These are phyloP conservation scores for Euborellia annulipes DNA, from an alignment of 1,140 invertebrate genomes.

Conservation along the genomic window DNA sequence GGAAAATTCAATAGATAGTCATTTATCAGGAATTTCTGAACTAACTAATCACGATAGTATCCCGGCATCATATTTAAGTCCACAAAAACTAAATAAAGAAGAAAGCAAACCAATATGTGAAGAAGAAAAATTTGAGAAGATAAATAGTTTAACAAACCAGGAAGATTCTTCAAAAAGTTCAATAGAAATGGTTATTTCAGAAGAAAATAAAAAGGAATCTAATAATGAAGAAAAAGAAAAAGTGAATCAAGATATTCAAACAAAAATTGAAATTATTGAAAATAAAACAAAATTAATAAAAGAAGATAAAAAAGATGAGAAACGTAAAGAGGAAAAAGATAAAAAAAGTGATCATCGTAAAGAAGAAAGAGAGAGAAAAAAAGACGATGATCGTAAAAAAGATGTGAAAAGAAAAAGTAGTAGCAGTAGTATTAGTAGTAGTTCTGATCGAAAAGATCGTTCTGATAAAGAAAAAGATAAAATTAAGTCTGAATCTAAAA, in stretches of 20 bases:
- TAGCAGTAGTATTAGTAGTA: neutral
- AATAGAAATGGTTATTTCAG: too few relatives aligned
- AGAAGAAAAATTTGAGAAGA: too few relatives aligned
- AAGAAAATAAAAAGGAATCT: too few relatives aligned
- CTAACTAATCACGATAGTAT: slow-evolving; percentile 31
- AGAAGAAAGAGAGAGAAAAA: slow-evolving; percentile 2
- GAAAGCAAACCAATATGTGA: too few relatives aligned
- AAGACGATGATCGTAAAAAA: too few relatives aligned
- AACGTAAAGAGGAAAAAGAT: slow-evolving; percentile 22
- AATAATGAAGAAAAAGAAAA: too few relatives aligned
- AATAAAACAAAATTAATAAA: neutral
- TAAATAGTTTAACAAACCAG: too few relatives aligned
- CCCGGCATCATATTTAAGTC: neutral
- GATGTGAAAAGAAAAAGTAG: slow-evolving; percentile 4
- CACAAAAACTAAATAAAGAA: neutral
- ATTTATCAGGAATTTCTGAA: slow-evolving; percentile 41
- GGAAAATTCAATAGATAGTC: slow-evolving; percentile 34
- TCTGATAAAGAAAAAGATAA: neutral
- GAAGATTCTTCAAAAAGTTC: too few relatives aligned
- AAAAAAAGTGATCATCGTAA: slow-evolving; percentile 24
- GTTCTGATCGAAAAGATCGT: neutral
- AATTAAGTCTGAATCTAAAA: neutral
- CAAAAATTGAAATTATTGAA: too few relatives aligned
- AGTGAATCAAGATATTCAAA: too few relatives aligned
- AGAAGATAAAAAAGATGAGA: slow-evolving; percentile 1